Evolutionary conservation across 2,888 invertebrate genomes (phyloP).

Genomic region (Sesamia inferens): DNA sequence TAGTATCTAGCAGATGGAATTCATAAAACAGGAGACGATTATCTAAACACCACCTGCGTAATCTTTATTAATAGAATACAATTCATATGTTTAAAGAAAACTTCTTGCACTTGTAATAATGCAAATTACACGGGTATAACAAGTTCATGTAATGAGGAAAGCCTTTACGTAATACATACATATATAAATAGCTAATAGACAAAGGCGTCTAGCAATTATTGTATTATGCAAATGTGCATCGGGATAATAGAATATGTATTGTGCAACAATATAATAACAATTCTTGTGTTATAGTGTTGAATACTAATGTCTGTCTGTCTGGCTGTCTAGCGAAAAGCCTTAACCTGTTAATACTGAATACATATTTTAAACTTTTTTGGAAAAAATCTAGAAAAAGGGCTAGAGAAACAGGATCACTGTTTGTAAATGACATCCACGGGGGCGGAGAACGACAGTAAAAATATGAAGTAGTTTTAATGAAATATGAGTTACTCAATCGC

Average conservation of each 20-base stretch:
- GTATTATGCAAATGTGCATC: slow-evolving; percentile 47
- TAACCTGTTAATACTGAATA: slow-evolving; percentile 9
- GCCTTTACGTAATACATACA: slow-evolving; percentile 28
- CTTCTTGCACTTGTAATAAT: slow-evolving; percentile 37
- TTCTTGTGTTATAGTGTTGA: slow-evolving; percentile 28
- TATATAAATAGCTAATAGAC: slow-evolving; percentile 48
- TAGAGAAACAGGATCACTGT: background rate
- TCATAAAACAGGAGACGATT: slow-evolving; percentile 8
- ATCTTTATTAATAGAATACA: slow-evolving; percentile 21
- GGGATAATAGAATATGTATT: slow-evolving; percentile 30
- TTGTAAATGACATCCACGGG: background rate
- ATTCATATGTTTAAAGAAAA: slow-evolving; percentile 46
- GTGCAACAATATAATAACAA: slow-evolving; percentile 40
- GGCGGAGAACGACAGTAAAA: slow-evolving; percentile 1
- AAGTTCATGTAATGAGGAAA: slow-evolving; percentile 41
- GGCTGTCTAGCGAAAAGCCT: slow-evolving; percentile 21
- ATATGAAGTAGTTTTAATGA: slow-evolving; percentile 1
- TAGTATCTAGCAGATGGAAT: background rate
- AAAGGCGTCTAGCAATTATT: slow-evolving; percentile 34
- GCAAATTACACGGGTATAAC: slow-evolving; percentile 25
- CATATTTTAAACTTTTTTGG: slow-evolving; percentile 20
- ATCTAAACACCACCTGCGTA: slow-evolving; percentile 28
- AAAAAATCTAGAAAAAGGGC: slow-evolving; percentile 11
- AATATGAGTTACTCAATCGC: background rate
- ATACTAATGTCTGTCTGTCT: slow-evolving; percentile 34